phyloP scores from a whole-genome alignment of 2,113 vertebrate species.

The Tiliqua scincoides region DNA sequence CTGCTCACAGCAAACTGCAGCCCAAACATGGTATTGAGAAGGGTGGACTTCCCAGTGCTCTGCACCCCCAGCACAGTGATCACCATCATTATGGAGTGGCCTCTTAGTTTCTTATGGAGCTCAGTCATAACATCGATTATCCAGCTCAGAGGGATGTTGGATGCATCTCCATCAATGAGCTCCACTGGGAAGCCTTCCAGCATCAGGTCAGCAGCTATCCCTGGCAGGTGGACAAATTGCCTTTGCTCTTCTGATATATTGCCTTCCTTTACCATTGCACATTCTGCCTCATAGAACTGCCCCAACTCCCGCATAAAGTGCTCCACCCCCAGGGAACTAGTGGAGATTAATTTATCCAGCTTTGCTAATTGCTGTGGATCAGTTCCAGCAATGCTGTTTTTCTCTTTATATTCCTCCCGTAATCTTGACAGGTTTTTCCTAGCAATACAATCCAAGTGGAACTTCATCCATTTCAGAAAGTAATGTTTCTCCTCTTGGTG shows the following conservation, averaged over 20 bases:
- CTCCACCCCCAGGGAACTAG: slow-evolving; percentile 77
- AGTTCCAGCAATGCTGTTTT: not conserved
- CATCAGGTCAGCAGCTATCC: slow-evolving; percentile 19
- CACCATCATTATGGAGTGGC: not conserved
- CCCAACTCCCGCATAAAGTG: slow-evolving; percentile 70
- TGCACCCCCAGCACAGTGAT: slow-evolving; percentile 29
- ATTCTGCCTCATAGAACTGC: slow-evolving; percentile 35
- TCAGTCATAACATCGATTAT: slow-evolving; percentile 7
- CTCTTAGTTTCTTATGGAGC: not conserved
- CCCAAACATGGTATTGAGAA: slow-evolving; percentile 38
- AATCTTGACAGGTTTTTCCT: slow-evolving; percentile 10
- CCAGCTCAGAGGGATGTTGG: slow-evolving; percentile 34
- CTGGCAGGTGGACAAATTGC: slow-evolving; percentile 15
- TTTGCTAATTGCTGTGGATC: not conserved
- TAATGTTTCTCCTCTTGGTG: not conserved
- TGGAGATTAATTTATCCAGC: slow-evolving; percentile 39
- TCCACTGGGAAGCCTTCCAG: slow-evolving; percentile 35
- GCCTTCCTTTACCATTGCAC: not conserved
- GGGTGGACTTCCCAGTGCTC: slow-evolving; percentile 31
- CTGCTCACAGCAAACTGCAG: slow-evolving; percentile 73
- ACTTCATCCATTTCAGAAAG: slow-evolving; percentile 38
- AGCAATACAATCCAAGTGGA: slow-evolving; percentile 18
- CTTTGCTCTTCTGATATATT: not conserved
- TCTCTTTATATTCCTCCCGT: slow-evolving; percentile 25
- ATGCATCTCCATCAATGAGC: slow-evolving; percentile 31